A percentile compares a stretch with the other conserved stretches of the same genome.
These are phyloP conservation scores for Eurytoma californica DNA, from an alignment of 2,888 invertebrate species.

Conservation along the genomic window DNA sequence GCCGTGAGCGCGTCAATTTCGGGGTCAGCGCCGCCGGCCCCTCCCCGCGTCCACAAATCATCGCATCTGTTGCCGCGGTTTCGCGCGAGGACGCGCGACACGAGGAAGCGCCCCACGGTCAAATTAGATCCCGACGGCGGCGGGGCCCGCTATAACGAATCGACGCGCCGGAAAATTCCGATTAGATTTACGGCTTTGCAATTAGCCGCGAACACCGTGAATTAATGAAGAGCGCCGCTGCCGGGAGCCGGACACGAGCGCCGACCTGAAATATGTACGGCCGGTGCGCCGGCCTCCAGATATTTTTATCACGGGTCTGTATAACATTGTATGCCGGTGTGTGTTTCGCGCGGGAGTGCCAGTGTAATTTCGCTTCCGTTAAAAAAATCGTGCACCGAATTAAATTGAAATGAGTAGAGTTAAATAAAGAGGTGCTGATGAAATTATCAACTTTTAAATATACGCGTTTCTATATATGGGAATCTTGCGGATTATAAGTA, in stretches of 20 bases:
- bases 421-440: too few relatives aligned
- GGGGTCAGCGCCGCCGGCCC: conserved; percentile 56
- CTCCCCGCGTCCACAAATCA: conserved; percentile 66
- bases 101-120: conserved; percentile 31
- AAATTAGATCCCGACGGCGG: conserved; percentile 64
- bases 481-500: too few relatives aligned
- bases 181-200: conserved; percentile 65
- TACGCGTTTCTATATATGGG: too few relatives aligned
- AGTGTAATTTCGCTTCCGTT: too few relatives aligned
- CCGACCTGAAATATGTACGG: neutral
- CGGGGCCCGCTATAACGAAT: conserved; percentile 63
- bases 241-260: neutral
- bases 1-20: conserved; percentile 58
- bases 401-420: too few relatives aligned
- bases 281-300: neutral
- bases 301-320: neutral
- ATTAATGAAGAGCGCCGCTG: conserved; percentile 39
- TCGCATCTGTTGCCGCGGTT: conserved; percentile 69
- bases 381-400: too few relatives aligned
- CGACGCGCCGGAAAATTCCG: conserved; percentile 66
- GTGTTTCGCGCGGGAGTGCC: too few relatives aligned
- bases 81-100: conserved; percentile 44
- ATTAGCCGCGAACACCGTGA: conserved; percentile 48
- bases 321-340: too few relatives aligned
- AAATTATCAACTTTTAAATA: too few relatives aligned